These are phyloP conservation scores for Phocoena sinus DNA, from an alignment of 2,113 vertebrate species.

Conservation along the genomic window DNA sequence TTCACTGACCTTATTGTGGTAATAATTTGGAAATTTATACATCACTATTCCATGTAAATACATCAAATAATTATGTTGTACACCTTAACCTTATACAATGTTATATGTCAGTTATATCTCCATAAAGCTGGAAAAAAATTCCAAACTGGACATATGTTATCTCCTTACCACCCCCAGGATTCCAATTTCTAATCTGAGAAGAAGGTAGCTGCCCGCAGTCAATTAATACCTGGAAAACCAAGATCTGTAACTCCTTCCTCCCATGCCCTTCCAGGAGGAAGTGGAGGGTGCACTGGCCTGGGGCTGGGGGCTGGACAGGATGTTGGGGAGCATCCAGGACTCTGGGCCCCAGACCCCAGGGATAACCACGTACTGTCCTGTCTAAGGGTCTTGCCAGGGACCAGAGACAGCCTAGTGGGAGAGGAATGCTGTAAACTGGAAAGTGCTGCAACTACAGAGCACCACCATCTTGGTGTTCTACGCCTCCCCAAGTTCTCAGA, in stretches of 20 bases:
- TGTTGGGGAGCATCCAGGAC: neutral
- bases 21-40: neutral
- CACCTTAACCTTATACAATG: neutral
- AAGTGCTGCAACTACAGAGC: fast-evolving
- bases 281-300: neutral
- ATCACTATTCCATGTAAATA: neutral
- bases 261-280: neutral
- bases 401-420: neutral
- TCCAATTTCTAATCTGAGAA: neutral
- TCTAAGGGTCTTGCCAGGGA: neutral
- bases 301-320: no score
- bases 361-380: neutral
- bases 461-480: fast-evolving
- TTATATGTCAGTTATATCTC: neutral
- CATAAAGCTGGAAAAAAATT: neutral
- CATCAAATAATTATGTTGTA: neutral
- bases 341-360: neutral
- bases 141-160: neutral
- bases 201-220: neutral
- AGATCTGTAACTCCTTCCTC: neutral
- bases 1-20: neutral
- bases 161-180: neutral
- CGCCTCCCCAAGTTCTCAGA: neutral
- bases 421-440: neutral
- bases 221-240: neutral